Evolutionary conservation across 2,888 invertebrate species (phyloP), one percentile per base, ranked within the genome.

Genomic region (Gnatocerus cornutus): DNA sequence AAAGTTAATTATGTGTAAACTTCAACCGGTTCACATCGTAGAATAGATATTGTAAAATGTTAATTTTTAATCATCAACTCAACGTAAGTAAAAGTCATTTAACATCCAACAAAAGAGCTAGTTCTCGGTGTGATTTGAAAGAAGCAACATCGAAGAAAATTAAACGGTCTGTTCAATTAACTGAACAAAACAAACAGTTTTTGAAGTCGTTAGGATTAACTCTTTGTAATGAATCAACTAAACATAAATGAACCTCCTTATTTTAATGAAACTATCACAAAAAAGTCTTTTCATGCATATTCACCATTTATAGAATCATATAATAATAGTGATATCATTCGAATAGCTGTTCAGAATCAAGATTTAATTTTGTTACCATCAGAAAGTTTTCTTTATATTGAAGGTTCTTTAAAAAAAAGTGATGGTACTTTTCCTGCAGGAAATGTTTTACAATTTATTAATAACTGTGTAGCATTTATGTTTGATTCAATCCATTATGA

Each of bases 311-410:
- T 76, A 64, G 66, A 73, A 50, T 67, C 72, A 30, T 77, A 67
- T 69, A 73, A 79, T 65, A 73, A 74, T 53, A 81, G 75, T 71
- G 80, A 79, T 78, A 77, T 77, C 71, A 78, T 80, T 53, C 73
- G 77, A 5, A 78, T 80, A 53, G 74, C 76, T 30, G 72, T 80
- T 50, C 75, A 79, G 71, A 76, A 78, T 65, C 75, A 75, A 59
- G 78, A 80, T 70, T 59, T 76, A 50, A 76, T 75, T 72, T 10
- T 71, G 14, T 56, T 69, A 33, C 69, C 71, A 62, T 61, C 29
- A 39, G 59, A 75, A 61, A 80, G 80, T 76, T 73, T 68, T 33
- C 16, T 73, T n/a, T 56, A 69, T 27, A 61, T 71, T 29, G 68
- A 71, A 63, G 73, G 65, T 29, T 58, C 30, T n/a, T 55, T 72